phyloP scores from a whole-genome alignment of 2,797 vertebrate genomes.

The Carapus acus region DNA sequence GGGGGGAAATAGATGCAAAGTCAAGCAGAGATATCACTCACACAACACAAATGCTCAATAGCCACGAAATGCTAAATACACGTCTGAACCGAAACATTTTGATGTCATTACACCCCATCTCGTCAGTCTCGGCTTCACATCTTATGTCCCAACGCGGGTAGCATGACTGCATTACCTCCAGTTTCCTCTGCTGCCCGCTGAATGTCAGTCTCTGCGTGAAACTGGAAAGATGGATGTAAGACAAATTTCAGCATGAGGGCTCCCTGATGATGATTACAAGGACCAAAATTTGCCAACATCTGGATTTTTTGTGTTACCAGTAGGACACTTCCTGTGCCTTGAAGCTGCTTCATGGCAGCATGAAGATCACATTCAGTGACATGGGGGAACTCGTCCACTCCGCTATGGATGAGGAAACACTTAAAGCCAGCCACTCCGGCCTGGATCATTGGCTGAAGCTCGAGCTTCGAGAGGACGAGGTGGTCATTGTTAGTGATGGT shows the following conservation, averaged over 20 bases:
- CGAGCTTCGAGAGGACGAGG: conserved; percentile 53
- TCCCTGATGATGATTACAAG: neutral
- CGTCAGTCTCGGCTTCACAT: no score
- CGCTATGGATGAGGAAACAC: conserved; percentile 81
- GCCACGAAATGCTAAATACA: no score
- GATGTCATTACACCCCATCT: no score
- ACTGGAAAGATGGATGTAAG: conserved; percentile 54
- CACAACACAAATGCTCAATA: no score
- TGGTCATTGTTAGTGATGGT: conserved; percentile 4
- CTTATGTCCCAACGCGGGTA: no score
- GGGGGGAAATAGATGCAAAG: no score
- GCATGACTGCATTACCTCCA: conserved; percentile 51
- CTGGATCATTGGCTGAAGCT: conserved; percentile 73
- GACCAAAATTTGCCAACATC: neutral
- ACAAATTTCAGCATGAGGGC: neutral
- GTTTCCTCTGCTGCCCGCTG: conserved; percentile 28
- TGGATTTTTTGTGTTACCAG: conserved; percentile 63
- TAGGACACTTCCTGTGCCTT: conserved; percentile 75
- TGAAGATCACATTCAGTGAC: conserved; percentile 72
- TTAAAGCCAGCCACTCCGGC: conserved; percentile 80
- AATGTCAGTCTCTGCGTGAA: conserved; percentile 75
- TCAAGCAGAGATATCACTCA: no score
- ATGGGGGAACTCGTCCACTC: conserved; percentile 79
- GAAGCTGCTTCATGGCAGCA: conserved; percentile 73
- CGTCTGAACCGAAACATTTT: no score